Evolutionary conservation across 2,797 vertebrate genomes (phyloP), one percentile per base, ranked within the genome.

Genomic region (Gastrophryne carolinensis): DNA sequence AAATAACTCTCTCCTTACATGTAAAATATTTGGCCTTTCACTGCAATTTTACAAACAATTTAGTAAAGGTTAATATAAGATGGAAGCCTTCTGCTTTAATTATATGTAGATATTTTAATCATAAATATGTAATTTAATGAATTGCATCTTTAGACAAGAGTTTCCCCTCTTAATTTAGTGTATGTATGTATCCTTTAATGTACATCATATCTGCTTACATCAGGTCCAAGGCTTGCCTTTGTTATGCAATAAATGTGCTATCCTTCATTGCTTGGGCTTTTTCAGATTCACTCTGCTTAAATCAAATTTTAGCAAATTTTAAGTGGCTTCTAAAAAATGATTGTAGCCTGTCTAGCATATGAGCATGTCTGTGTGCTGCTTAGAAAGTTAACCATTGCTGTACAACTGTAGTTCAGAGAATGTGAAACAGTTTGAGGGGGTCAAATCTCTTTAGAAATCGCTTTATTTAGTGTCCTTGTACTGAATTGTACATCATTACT

Each of bases 131-230:
- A 7, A 63, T 7, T 15, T 9, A 30, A 32, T 50, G 9, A 15
- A 21, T 27, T n/a, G 24, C 7, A 17, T 13, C 23, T 62, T 62
- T 30, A 49, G 17, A 13, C 32, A 29, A 29, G 10, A 50, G 21
- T 9, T 6, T 65, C 62, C 62, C 62, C 62, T 32, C 62, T 65
- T 65, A 65, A 65, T 65, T 65, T 65, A 65, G 62, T 65, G 62
- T 65, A 65, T 50, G n/a, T 65, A 21, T n/a, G 27, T 65, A 50
- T 65, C 62, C 90, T 90, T 90, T 89, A 79, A 88, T 90, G 85
- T 90, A 87, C 88, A 88, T 90, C 89, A 89, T 92, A 90, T 87
- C 89, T 88, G 87, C 88, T 86, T 89, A 87, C 87, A 85, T 87
- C 86, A 85, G 86, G 78, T 82, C 44, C 44, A 85, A 87, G 89